These are phyloP conservation scores for Drepanosiphum platanoidis DNA, from an alignment of 2,888 invertebrate genomes.

Conservation along the genomic window DNA sequence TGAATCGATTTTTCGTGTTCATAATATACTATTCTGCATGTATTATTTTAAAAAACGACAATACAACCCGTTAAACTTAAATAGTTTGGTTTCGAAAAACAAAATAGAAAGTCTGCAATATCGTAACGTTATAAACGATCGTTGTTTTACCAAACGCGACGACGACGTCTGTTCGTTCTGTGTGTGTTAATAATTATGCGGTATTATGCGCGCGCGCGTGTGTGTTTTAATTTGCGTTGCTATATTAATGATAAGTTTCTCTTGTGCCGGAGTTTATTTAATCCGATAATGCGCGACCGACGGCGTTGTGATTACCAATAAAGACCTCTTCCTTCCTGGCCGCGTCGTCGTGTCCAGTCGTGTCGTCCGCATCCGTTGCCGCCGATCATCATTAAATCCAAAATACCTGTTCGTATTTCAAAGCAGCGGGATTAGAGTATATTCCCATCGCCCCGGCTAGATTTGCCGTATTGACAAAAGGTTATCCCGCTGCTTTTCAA, in stretches of 20 bases:
- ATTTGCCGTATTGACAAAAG: constrained; percentile 22
- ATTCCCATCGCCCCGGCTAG: neutral
- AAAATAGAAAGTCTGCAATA: neutral
- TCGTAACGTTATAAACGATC: neutral
- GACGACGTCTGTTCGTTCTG: too few species aligned
- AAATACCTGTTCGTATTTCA: constrained; percentile 54
- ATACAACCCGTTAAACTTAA: too few species aligned
- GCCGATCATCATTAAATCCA: constrained; percentile 49
- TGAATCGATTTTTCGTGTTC: too few species aligned
- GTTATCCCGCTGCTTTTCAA: constrained; percentile 36
- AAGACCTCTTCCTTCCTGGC: too few species aligned
- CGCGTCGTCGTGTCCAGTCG: neutral
- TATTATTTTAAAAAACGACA: too few species aligned
- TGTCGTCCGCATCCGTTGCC: neutral
- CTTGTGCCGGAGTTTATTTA: neutral
- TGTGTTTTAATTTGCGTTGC: neutral
- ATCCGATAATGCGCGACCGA: neutral
- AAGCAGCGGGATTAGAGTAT: constrained; percentile 30
- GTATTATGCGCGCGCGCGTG: neutral
- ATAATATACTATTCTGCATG: too few species aligned
- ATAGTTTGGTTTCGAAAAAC: too few species aligned
- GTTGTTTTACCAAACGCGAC: too few species aligned
- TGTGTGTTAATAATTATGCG: neutral
- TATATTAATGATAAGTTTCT: neutral
- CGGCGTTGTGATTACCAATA: neutral